Percentiles rank a stretch among this genome's conserved stretches.
Conservation (phyloP, 2,797 vertebrate genomes). For the Odontamblyopus rebecca region DNA sequence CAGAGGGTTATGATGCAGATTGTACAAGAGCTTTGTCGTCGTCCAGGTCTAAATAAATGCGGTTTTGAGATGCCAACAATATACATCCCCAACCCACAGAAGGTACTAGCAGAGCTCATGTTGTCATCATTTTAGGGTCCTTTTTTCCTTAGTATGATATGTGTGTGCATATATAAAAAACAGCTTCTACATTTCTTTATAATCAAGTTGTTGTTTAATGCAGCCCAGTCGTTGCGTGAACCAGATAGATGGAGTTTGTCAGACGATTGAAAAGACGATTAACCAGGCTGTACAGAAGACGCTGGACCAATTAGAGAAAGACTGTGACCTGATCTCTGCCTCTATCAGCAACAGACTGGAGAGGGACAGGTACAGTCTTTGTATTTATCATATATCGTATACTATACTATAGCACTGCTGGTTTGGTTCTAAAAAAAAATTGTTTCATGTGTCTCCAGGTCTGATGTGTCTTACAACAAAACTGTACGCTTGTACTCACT, state of each 20-base stretch:
- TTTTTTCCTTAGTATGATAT: background rate
- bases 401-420: background rate
- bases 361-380: constrained; percentile 73
- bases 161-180: background rate
- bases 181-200: background rate
- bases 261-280: constrained; percentile 84
- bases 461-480: constrained; percentile 68
- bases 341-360: constrained; percentile 71
- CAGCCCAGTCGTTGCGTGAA: constrained; percentile 82
- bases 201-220: constrained; percentile 17
- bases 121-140: constrained; percentile 14
- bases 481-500: constrained; percentile 72
- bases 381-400: background rate
- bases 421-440: background rate
- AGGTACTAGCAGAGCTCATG: constrained; percentile 54
- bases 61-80: constrained; percentile 86
- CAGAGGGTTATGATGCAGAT: constrained; percentile 88
- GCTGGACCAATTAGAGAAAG: constrained; percentile 82
- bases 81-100: constrained; percentile 83
- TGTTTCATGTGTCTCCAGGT: constrained; percentile 55
- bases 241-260: constrained; percentile 80
- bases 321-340: constrained; percentile 76
- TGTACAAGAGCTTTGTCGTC: constrained; percentile 82
- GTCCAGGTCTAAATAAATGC: constrained; percentile 84
- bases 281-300: constrained; percentile 84